Conservation (phyloP, 1,140 invertebrate genomes). For the Pissodes strobi region DNA sequence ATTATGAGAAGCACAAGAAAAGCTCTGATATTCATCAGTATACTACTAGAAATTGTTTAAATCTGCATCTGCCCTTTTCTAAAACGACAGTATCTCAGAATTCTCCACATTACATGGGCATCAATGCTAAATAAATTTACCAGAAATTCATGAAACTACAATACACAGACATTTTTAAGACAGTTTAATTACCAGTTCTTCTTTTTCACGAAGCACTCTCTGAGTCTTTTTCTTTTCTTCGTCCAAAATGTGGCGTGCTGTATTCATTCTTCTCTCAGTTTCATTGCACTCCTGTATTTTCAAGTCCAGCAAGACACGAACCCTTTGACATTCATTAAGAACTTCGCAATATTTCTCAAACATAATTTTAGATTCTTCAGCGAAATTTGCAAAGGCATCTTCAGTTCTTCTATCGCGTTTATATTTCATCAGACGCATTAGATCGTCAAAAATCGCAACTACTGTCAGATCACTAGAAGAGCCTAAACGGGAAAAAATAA, state of each 20-base stretch:
- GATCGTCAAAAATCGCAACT: conserved; percentile 50
- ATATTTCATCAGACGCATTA: conserved; percentile 39
- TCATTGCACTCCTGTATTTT: conserved; percentile 54
- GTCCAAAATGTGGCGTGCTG: conserved; percentile 77
- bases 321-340: conserved; percentile 40
- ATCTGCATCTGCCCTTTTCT: no score
- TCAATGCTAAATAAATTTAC: no score
- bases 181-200: conserved; percentile 65
- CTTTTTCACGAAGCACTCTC: conserved; percentile 66
- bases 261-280: conserved; percentile 75
- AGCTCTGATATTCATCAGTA: no score
- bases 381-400: conserved; percentile 40
- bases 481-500: conserved; percentile 7
- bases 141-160: no score
- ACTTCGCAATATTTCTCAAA: conserved; percentile 35
- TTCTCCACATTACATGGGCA: no score
- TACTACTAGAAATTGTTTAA: no score
- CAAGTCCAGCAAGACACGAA: conserved; percentile 41
- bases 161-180: no score
- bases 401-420: conserved; percentile 36
- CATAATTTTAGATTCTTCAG: conserved; percentile 41
- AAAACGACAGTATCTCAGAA: no score
- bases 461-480: conserved; percentile 44
- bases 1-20: no score
- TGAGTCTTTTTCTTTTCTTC: conserved; percentile 72